Evolutionary conservation across 1,140 invertebrate species (phyloP).

Genomic region (Aporrectodea caliginosa): DNA sequence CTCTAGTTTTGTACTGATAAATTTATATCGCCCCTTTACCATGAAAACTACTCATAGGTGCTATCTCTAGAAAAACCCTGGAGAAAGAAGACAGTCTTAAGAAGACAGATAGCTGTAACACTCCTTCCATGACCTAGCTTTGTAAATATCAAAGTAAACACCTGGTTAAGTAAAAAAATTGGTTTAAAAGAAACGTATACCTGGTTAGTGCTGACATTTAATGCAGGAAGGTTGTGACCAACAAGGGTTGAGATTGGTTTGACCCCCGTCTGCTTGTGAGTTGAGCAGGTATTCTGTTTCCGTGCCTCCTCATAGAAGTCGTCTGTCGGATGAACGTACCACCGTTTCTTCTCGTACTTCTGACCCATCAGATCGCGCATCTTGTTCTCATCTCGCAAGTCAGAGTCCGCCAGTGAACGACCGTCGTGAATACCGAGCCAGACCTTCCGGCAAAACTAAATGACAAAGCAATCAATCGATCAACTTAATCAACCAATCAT

Average conservation of each 20-base stretch:
- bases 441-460: conserved; percentile 78
- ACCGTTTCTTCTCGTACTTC: conserved; percentile 87
- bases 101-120: no score
- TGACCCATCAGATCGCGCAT: conserved; percentile 85
- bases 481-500: not conserved
- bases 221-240: not conserved
- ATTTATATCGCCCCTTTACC: no score
- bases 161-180: no score
- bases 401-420: conserved; percentile 47
- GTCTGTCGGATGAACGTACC: conserved; percentile 53
- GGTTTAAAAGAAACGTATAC: no score
- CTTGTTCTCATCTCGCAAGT: conserved; percentile 79
- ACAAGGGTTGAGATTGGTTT: not conserved
- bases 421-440: conserved; percentile 80
- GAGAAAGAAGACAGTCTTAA: no score
- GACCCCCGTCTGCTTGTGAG: not conserved
- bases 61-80: no score
- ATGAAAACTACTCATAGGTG: no score
- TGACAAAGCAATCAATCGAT: not conserved
- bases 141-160: no score
- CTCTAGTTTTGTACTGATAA: no score
- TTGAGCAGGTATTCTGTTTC: conserved; percentile 38
- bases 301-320: conserved; percentile 49
- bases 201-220: not conserved
- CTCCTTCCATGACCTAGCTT: no score